Evolutionary conservation across 2,797 vertebrate species (phyloP), one percentile per base, ranked within the genome.

Genomic region (Onychomys arenicola): DNA sequence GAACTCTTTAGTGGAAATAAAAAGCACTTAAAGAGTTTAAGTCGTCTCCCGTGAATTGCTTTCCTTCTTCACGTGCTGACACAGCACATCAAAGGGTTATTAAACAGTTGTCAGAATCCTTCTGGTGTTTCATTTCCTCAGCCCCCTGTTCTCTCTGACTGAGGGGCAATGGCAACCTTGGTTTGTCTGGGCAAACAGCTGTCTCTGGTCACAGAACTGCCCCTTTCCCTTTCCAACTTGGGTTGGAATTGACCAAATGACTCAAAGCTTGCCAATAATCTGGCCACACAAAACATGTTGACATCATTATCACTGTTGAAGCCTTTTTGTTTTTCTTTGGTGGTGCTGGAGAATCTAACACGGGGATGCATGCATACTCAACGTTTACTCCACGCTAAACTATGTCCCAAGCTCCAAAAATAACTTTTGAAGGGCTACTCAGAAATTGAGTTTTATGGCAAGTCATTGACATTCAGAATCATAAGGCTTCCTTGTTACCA

Each of bases 381-480:
- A 6, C 69, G 52, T 46, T 37, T 59, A 21, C 40, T 84, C 23
- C 49, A 37, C 55, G 49, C 25, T 46, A 46, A 84, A n/a, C 40
- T 92, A 49, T 13, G 43, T 34, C n/a, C 63, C 77, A 55, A n/a
- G 29, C n/a, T 69, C 40, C 57, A 37, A 83, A 61, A 91, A 83
- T 59, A 52, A 78, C 37, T 94, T 95, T 90, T 83, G 63, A 94
- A 96, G 52, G 52, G 52, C 63, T 89, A 71, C 12, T 49, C 34
- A 46, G 37, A 96, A 84, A 92, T 76, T 77, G 89, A 65, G 61
- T 95, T 95, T 94, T 57, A 63, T 80, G 43, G 67, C 73, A 73
- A 73, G 19, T 57, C 85, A 57, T 49, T 87, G 67, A 23, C n/a
- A 57, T 40, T 40, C 67, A 71, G 65, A 71, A 86, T 71, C 23